phyloP scores from a whole-genome alignment of 2,888 invertebrate genomes.

The Tridacna gigas region DNA sequence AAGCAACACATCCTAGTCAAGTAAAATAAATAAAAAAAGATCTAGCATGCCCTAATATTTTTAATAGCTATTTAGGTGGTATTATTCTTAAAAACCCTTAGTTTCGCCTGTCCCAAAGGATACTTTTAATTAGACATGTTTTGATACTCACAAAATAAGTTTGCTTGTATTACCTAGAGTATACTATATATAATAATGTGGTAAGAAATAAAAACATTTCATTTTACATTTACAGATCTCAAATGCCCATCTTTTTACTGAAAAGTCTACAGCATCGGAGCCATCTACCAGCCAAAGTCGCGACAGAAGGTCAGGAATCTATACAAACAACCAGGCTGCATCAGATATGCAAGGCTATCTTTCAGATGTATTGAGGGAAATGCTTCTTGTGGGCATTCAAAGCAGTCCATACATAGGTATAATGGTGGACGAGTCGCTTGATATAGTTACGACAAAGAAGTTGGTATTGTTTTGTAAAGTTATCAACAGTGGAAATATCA shows the following conservation, averaged over 20 bases:
- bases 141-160: too few species aligned
- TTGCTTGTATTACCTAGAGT: too few species aligned
- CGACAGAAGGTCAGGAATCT: too few species aligned
- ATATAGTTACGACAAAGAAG: constrained; percentile 40
- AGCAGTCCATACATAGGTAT: constrained; percentile 44
- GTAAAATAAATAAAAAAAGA: too few species aligned
- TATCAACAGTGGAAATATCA: constrained; percentile 1
- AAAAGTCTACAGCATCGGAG: background rate
- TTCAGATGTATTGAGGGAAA: constrained; percentile 35
- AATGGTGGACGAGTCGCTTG: constrained; percentile 42
- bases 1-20: too few species aligned
- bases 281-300: background rate
- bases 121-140: too few species aligned
- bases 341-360: constrained; percentile 29
- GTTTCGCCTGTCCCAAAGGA: too few species aligned
- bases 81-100: too few species aligned
- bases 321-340: constrained; percentile 21
- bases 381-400: constrained; percentile 24
- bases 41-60: too few species aligned
- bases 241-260: constrained; percentile 17
- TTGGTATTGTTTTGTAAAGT: constrained; percentile 36
- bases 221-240: constrained; percentile 24
- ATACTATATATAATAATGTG: too few species aligned
- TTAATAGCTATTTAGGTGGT: too few species aligned
- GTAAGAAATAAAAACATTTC: too few species aligned